These are phyloP conservation scores for Bradypodion pumilum DNA, from an alignment of 2,797 vertebrate species.

Conservation along the genomic window DNA sequence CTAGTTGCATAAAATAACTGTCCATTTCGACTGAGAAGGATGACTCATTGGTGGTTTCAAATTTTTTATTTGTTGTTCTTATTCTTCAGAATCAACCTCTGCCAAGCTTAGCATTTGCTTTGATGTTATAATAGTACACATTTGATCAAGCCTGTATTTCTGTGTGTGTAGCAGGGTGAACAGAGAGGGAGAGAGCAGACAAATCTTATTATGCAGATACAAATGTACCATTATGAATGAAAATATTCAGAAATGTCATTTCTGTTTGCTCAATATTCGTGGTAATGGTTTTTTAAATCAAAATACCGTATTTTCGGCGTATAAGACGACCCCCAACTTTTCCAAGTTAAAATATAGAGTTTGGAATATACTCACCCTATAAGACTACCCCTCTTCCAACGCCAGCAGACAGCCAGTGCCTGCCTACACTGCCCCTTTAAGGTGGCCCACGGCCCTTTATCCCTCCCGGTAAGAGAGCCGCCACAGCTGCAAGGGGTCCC, in stretches of 20 bases:
- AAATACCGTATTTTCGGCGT: too few relatives aligned
- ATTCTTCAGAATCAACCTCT: background rate
- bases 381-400: too few relatives aligned
- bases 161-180: too few relatives aligned
- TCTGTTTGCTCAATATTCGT: background rate
- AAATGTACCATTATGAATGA: constrained; percentile 8
- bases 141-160: background rate
- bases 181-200: background rate
- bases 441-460: too few relatives aligned
- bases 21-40: background rate
- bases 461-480: too few relatives aligned
- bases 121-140: background rate
- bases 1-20: background rate
- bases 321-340: too few relatives aligned
- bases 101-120: background rate
- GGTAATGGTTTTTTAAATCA: constrained; percentile 15
- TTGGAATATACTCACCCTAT: too few relatives aligned
- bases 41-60: background rate
- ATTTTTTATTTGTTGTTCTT: background rate
- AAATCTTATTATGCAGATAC: background rate
- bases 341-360: too few relatives aligned
- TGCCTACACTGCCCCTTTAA: too few relatives aligned
- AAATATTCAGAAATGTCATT: background rate
- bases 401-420: too few relatives aligned
- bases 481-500: too few relatives aligned